Percentiles rank a stretch among this genome's conserved stretches.
These are phyloP conservation scores for Acleris sparsana DNA, from an alignment of 2,888 invertebrate genomes.

Conservation along the genomic window DNA sequence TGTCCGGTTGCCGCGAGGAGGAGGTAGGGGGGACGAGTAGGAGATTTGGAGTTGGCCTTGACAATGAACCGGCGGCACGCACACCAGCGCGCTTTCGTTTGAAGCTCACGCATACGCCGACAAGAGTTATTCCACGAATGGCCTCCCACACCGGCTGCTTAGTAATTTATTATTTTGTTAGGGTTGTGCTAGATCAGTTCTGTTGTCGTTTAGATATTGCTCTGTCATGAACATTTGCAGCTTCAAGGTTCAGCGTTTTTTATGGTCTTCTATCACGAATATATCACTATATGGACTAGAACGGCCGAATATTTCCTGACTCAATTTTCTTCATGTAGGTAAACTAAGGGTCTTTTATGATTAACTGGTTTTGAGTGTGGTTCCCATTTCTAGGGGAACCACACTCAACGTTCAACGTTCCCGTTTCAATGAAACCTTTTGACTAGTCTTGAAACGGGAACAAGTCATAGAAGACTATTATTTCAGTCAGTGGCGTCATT, in stretches of 20 bases:
- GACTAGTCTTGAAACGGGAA: too few species aligned
- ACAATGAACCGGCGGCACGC: conserved; percentile 81
- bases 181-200: conserved; percentile 49
- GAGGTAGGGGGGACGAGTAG: conserved; percentile 67
- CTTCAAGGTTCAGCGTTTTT: background rate
- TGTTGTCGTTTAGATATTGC: conserved; percentile 4
- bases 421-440: too few species aligned
- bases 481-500: too few species aligned
- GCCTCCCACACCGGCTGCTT: conserved; percentile 48
- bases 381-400: too few species aligned
- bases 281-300: too few species aligned
- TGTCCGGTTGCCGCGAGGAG: conserved; percentile 57
- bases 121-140: conserved; percentile 72
- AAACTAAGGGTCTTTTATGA: too few species aligned
- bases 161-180: conserved; percentile 62
- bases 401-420: too few species aligned
- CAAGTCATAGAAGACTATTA: too few species aligned
- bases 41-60: conserved; percentile 83
- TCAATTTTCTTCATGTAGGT: too few species aligned
- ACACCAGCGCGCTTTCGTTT: conserved; percentile 63
- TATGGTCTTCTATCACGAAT: too few species aligned
- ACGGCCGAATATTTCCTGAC: too few species aligned
- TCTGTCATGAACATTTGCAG: background rate
- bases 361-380: too few species aligned
- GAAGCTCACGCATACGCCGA: conserved; percentile 63